A percentile compares a stretch with the other conserved stretches of the same genome.
Evolutionary conservation across 2,113 vertebrate genomes (phyloP).

Genomic region (Tilapia sparmanii): DNA sequence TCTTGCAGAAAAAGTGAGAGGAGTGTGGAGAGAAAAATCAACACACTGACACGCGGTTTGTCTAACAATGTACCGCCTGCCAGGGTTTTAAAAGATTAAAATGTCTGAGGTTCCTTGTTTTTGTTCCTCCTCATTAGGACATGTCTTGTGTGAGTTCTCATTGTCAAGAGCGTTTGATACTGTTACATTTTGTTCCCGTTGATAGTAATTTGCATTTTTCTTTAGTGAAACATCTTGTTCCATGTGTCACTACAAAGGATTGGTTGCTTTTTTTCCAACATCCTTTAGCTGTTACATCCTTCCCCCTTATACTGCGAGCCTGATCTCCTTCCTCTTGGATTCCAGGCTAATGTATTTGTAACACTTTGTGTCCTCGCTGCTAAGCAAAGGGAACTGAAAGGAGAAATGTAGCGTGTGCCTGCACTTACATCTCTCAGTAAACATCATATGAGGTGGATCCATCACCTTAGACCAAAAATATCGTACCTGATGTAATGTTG

Average conservation of each 20-base stretch:
- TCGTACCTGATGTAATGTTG: neutral
- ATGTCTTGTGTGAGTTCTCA: slow-evolving; percentile 64
- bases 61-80: slow-evolving; percentile 68
- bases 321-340: neutral
- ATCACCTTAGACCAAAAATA: neutral
- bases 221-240: slow-evolving; percentile 66
- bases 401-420: neutral
- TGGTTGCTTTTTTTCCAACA: neutral
- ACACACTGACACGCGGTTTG: slow-evolving; percentile 62
- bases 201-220: slow-evolving; percentile 69
- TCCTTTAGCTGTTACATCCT: neutral
- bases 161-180: slow-evolving; percentile 66
- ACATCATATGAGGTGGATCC: neutral
- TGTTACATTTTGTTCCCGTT: slow-evolving; percentile 61
- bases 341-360: neutral
- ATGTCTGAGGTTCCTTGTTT: slow-evolving; percentile 59
- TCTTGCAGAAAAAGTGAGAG: slow-evolving; percentile 8
- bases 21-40: slow-evolving; percentile 30
- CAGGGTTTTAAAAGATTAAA: slow-evolving; percentile 70
- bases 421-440: neutral
- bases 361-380: neutral
- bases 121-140: slow-evolving; percentile 67
- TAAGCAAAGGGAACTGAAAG: neutral
- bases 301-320: neutral
- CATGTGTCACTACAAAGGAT: slow-evolving; percentile 58